Evolutionary conservation across 2,797 vertebrate species (phyloP), one percentile per base, ranked within the genome.

Genomic region (Cyclopterus lumpus): DNA sequence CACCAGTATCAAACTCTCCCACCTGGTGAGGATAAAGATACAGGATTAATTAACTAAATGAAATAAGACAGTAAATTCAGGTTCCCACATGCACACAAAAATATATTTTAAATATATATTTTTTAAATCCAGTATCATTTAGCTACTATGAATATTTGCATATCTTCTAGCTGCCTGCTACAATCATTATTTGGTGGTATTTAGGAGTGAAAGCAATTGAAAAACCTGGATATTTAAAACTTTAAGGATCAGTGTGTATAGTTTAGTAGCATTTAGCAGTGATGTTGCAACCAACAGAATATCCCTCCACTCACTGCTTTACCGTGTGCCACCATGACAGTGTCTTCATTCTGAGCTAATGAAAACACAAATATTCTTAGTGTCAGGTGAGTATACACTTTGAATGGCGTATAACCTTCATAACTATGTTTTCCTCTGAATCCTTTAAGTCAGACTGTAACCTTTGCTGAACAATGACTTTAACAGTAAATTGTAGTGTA

Each of bases 1-100:
- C 18, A 96, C 94, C 88, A 96, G 89, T 48, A 95, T 71, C 83
- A 96, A 81, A 84, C 94, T 94, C 89, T 96, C 95, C 95, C 95
- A 96, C 95, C 95, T 96, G 74, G 61, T 6, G 59, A 42, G 12
- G 32, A 80, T 9, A 55, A 9, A 69, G 11, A 55, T 1, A 58
- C 8, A 65, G 6, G 7, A 57, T 63, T n/a, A 49, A 3, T 2
- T 28, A 28, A 28, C 26, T 28, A 28, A 28, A 28, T 4, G 26
- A 28, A 28, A 38, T 30, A 8, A 12, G 65, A 28, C 3, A 51
- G 26, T 30, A 8, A 48, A 34, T 59, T 64, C 14, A 61, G 2
- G 6, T 44, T 32, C 8, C 4, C 5, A 20, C 18, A 20, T 28
- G 26, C 16, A 70, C 10, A 34, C 2, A 28, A 28, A 28, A 28